Conservation (phyloP, 2,888 invertebrate species). For the Troglohyphantes excavatus region DNA sequence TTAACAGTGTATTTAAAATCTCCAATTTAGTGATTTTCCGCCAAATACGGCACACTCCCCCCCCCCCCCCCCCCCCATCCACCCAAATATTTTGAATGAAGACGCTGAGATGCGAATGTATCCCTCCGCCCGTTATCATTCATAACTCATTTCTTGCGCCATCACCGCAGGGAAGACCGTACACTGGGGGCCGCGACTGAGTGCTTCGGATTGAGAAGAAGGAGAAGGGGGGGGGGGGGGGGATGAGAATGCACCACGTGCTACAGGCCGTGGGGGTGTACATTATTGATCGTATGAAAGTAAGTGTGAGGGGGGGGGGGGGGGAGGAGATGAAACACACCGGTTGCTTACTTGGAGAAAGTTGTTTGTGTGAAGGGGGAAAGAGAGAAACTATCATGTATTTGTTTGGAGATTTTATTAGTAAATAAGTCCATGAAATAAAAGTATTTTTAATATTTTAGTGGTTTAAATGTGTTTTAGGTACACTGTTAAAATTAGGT, state of each 20-base stretch:
- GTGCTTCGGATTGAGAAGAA: constrained; percentile 42
- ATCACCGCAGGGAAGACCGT: constrained; percentile 51
- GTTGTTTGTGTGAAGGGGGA: background rate
- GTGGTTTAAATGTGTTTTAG: too few species aligned
- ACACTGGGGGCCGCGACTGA: constrained; percentile 38
- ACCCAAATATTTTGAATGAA: constrained; percentile 54
- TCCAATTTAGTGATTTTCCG: too few species aligned
- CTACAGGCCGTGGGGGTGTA: constrained; percentile 11
- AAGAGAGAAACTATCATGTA: too few species aligned
- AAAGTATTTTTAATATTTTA: too few species aligned
- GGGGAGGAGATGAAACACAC: constrained; percentile 41
- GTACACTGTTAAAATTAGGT: too few species aligned
- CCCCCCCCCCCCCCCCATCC: constrained; percentile 1
- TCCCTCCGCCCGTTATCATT: constrained; percentile 68
- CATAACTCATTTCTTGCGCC: constrained; percentile 75
- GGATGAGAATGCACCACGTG: constrained; percentile 8
- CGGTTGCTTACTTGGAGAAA: constrained; percentile 51
- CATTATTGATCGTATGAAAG: constrained; percentile 60
- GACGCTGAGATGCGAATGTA: constrained; percentile 55
- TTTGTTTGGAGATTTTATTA: too few species aligned
- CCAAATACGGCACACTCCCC: too few species aligned
- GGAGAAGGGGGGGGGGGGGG: background rate
- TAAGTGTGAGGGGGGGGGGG: background rate
- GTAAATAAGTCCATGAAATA: too few species aligned
- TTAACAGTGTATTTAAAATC: too few species aligned